These are phyloP conservation scores for Drosophila bifasciata DNA, from an alignment of 1,140 invertebrate genomes.

Conservation along the genomic window DNA sequence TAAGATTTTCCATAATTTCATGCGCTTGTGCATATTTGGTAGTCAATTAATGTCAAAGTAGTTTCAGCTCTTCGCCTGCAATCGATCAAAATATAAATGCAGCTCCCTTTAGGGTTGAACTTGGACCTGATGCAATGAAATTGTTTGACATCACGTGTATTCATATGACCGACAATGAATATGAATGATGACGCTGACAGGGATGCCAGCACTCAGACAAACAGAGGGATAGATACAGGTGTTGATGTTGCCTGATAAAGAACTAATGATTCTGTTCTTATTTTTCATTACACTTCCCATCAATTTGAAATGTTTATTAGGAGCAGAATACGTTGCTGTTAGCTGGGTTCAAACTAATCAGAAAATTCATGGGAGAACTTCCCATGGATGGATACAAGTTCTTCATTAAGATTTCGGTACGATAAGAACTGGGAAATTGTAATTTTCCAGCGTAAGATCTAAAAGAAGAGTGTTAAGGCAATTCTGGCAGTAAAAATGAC, in stretches of 20 bases:
- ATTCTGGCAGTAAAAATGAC: background rate
- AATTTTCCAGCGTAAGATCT: conserved; percentile 8
- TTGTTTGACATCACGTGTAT: conserved; percentile 64
- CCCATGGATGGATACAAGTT: background rate
- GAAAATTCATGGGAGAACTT: conserved; percentile 52
- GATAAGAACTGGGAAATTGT: conserved; percentile 24
- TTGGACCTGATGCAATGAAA: conserved; percentile 50
- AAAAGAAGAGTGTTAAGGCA: background rate
- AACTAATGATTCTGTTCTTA: conserved; percentile 59
- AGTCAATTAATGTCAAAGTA: conserved; percentile 82
- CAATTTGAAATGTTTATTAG: conserved; percentile 61
- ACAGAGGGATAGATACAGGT: conserved; percentile 39
- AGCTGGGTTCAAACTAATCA: conserved; percentile 55
- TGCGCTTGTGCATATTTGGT: conserved; percentile 80
- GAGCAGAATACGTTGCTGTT: background rate
- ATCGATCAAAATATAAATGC: conserved; percentile 77
- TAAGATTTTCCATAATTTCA: conserved; percentile 80
- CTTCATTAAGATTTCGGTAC: conserved; percentile 33
- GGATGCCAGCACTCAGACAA: conserved; percentile 11
- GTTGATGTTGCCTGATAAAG: conserved; percentile 61
- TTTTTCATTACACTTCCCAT: conserved; percentile 41
- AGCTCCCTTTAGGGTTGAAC: conserved; percentile 11
- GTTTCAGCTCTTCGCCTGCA: conserved; percentile 50
- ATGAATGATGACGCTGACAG: conserved; percentile 65
- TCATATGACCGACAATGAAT: conserved; percentile 55